A percentile compares a stretch with the other conserved stretches of the same genome.
Evolutionary conservation across 2,888 invertebrate species (phyloP).

Genomic region (Bugulina stolonifera): DNA sequence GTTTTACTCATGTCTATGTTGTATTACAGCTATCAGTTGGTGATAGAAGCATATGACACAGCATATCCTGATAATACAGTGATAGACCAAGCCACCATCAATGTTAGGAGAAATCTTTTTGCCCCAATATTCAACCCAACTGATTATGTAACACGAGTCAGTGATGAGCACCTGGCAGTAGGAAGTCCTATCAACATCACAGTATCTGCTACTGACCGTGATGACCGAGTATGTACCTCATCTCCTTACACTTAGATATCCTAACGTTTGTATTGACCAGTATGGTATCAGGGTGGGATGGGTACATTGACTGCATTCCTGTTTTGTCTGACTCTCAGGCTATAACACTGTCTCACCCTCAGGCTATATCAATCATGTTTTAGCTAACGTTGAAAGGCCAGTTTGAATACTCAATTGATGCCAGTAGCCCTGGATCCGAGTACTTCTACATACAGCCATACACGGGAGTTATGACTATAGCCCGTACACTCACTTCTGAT

Average conservation of each 20-base stretch:
- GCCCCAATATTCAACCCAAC: constrained; percentile 35
- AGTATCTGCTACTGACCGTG: constrained; percentile 34
- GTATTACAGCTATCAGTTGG: constrained; percentile 29
- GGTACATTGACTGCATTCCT: too few species aligned
- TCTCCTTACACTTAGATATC: too few species aligned
- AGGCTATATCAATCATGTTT: background rate
- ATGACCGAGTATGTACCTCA: constrained; percentile 32
- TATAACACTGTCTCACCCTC: background rate
- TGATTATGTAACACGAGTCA: constrained; percentile 20
- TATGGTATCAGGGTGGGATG: too few species aligned
- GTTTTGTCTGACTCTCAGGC: too few species aligned
- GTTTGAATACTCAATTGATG: constrained; percentile 4
- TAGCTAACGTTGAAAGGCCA: background rate
- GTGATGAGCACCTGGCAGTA: background rate
- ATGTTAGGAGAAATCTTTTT: constrained; percentile 38
- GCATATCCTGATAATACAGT: constrained; percentile 34
- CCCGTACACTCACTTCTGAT: constrained; percentile 32
- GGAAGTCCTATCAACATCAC: constrained; percentile 26
- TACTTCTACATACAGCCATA: constrained; percentile 41
- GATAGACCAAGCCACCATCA: constrained; percentile 36
- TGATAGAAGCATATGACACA: constrained; percentile 40
- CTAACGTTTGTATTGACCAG: too few species aligned
- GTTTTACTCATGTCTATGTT: too few species aligned
- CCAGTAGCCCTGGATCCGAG: constrained; percentile 30
- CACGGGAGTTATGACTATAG: constrained; percentile 38